Conservation (phyloP, 2,888 invertebrate species). For the Campoletis raptor region DNA sequence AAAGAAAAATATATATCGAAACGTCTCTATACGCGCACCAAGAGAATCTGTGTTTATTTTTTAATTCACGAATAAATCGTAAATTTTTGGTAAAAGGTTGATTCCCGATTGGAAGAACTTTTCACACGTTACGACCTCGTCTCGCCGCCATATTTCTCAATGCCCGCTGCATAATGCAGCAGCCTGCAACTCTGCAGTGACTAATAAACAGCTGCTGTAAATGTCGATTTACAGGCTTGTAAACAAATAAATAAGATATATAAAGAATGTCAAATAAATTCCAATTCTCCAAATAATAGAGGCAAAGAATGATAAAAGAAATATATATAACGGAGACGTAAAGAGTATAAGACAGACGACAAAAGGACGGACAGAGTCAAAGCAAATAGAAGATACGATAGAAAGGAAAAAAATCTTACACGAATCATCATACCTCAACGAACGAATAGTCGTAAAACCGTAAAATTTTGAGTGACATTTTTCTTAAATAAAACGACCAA, state of each 20-base stretch:
- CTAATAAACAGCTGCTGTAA: conserved; percentile 2
- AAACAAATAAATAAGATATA: conserved; percentile 24
- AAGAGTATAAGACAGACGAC: background rate
- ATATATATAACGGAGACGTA: background rate
- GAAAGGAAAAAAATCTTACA: background rate
- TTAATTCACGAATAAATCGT: background rate
- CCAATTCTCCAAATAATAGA: background rate
- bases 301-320: background rate
- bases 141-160: conserved; percentile 12
- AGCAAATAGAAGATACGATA: background rate
- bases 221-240: conserved; percentile 6
- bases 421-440: background rate
- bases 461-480: background rate
- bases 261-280: background rate
- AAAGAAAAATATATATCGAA: background rate
- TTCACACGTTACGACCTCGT: conserved; percentile 25
- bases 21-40: background rate
- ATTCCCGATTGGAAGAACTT: conserved; percentile 24
- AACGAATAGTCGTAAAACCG: background rate
- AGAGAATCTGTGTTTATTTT: background rate
- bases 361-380: background rate
- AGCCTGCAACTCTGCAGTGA: background rate
- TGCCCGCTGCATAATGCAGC: background rate
- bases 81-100: conserved; percentile 11
- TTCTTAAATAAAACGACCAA: background rate